These are phyloP conservation scores for Zonitis immaculata DNA, from an alignment of 2,888 invertebrate genomes.

Conservation along the genomic window DNA sequence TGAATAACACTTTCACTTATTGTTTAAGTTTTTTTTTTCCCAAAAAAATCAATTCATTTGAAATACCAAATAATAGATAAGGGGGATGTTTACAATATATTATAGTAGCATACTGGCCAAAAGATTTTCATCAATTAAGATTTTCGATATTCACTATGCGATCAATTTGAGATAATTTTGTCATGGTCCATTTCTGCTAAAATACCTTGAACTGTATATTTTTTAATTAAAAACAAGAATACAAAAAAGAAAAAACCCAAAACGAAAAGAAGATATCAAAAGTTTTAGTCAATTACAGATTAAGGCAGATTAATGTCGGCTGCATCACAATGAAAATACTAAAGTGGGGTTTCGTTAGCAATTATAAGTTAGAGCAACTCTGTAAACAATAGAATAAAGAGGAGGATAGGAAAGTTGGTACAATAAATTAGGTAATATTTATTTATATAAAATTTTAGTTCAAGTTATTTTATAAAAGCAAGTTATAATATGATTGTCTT, in stretches of 20 bases:
- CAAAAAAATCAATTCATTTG: too few species aligned
- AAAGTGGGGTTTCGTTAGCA: not conserved
- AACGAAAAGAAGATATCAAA: not conserved
- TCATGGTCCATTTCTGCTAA: too few species aligned
- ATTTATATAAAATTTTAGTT: constrained; percentile 2
- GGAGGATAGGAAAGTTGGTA: constrained; percentile 4
- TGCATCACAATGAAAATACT: not conserved
- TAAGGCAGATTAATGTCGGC: not conserved
- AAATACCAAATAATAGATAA: too few species aligned
- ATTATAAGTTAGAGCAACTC: constrained; percentile 5
- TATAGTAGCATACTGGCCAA: too few species aligned
- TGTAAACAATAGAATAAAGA: constrained; percentile 8
- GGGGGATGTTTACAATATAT: too few species aligned
- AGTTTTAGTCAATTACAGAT: not conserved
- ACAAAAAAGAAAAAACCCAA: not conserved
- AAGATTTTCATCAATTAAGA: too few species aligned
- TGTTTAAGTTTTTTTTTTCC: not conserved
- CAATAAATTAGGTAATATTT: constrained; percentile 3
- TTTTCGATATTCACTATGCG: too few species aligned
- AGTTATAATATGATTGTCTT: not conserved
- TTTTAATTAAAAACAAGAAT: too few species aligned
- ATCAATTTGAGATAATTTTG: too few species aligned
- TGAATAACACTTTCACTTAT: not conserved
- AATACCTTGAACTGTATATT: too few species aligned
- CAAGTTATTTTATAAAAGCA: not conserved